Conservation (phyloP, 1,140 invertebrate genomes). For the Agraylea sexmaculata region DNA sequence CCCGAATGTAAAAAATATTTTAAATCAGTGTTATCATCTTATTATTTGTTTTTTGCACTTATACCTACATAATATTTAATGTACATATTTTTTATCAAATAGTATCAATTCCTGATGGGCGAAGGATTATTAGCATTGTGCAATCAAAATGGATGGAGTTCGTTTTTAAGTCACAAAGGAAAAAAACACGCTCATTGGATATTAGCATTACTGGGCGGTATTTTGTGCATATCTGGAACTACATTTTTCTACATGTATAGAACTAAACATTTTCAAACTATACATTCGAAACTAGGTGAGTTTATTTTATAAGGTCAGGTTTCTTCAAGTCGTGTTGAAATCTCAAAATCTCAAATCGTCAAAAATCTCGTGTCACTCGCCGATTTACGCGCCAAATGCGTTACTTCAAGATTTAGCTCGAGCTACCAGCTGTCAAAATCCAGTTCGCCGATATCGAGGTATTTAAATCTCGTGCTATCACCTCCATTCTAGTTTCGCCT, state of each 20-base stretch:
- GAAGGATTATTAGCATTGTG: slow-evolving; percentile 28
- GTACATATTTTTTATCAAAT: slow-evolving; percentile 8
- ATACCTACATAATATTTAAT: slow-evolving; percentile 1
- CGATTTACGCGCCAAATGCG: not conserved
- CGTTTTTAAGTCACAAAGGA: slow-evolving; percentile 23
- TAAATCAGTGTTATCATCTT: not conserved
- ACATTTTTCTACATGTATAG: slow-evolving; percentile 26
- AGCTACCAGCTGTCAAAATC: no score
- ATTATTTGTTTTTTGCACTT: slow-evolving; percentile 4
- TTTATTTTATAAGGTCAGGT: slow-evolving; percentile 25
- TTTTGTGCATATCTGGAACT: slow-evolving; percentile 27
- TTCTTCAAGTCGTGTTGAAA: not conserved
- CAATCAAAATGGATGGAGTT: slow-evolving; percentile 29
- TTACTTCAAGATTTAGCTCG: no score
- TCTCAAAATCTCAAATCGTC: not conserved
- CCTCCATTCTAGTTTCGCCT: no score
- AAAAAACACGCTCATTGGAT: slow-evolving; percentile 29
- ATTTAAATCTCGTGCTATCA: no score
- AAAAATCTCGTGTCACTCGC: not conserved
- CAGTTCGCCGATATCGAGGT: no score
- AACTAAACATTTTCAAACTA: slow-evolving; percentile 25
- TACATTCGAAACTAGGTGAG: slow-evolving; percentile 32
- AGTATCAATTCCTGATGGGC: slow-evolving; percentile 34
- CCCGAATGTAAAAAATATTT: not conserved
- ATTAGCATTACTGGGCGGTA: slow-evolving; percentile 26